Evolutionary conservation across 2,888 invertebrate genomes (phyloP), one percentile per base, ranked within the genome.

Genomic region (Campoplex capitator): DNA sequence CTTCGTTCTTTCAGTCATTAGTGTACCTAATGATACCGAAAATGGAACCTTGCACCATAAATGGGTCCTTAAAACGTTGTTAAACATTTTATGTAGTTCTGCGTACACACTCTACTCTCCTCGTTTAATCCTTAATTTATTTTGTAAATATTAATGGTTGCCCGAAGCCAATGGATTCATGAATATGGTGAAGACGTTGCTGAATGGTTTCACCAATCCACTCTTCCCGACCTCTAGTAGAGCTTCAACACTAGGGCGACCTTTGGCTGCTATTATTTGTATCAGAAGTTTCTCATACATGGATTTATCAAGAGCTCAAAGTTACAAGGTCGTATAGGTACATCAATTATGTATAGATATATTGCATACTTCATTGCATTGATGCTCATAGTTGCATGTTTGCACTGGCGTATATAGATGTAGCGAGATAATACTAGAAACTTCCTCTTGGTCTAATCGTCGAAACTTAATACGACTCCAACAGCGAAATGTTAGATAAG

Each of bases 401-500:
- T 38, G 35, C 35, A 42, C 28, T 42, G 74, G 16, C 32, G 32
- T 32, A n/a, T 76, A 76, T 35, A 76, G 45, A 35, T 42, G 28
- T n/a, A 62, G 16, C n/a, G 3, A n/a, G 76, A 77, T 67, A 48
- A 32, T 74, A 23, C 2, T n/a, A 6, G 32, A 74, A 83, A 83
- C 45, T 70, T 32, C 38, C 74, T 70, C 35, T 65, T 23, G 35
- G 54, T 45, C 62, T 83, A 83, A 86, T 83, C 56, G 75, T 62
- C 71, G 75, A 86, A 86, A 65, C 65, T 75, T 76, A 62, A 79
- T 74, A 75, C 56, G 51, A 38, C 74, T 51, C 48, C 38, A 56
- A 48, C 68, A 51, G 42, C 38, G 51, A 77, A 74, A 51, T 80
- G 68, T 65, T 18, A 58, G 51, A 68, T 54, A 71, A 28, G 67